Conservation (phyloP, 2,797 vertebrate genomes). For the Enteromius unitaeniatus region DNA sequence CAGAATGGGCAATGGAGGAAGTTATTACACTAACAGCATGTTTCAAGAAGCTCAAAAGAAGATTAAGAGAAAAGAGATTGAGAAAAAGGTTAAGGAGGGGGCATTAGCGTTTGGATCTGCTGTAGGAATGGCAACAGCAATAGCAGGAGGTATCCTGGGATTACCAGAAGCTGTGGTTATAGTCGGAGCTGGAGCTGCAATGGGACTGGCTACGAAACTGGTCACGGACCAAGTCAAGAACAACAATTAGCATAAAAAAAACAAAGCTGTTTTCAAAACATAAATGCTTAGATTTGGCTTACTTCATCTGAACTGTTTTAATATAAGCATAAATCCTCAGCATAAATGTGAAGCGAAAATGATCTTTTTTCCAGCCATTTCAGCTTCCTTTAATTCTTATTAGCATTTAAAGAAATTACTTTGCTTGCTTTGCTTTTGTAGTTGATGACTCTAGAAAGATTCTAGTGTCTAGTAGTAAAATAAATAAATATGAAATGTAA, state of each 20-base stretch:
- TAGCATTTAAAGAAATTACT: background rate
- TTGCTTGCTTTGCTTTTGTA: background rate
- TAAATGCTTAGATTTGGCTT: too few relatives aligned
- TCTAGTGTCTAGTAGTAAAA: too few relatives aligned
- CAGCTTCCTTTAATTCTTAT: background rate
- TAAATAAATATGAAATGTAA: background rate
- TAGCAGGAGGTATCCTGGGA: background rate
- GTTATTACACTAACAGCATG: background rate
- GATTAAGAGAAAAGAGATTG: background rate
- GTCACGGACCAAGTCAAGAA: background rate
- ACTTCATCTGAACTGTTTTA: too few relatives aligned
- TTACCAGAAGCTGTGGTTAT: background rate
- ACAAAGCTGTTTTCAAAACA: too few relatives aligned
- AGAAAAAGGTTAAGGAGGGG: background rate
- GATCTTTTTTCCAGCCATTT: too few relatives aligned
- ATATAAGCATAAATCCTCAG: too few relatives aligned
- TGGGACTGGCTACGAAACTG: background rate
- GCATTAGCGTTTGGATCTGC: background rate
- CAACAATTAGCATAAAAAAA: background rate
- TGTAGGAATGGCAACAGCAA: background rate
- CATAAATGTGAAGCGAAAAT: too few relatives aligned
- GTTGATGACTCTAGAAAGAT: too few relatives aligned
- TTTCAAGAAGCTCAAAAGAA: background rate
- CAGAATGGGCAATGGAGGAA: background rate
- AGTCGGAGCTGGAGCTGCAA: background rate